Evolutionary conservation across 2,888 invertebrate species (phyloP).

Genomic region (Peribatodes rhomboidaria): DNA sequence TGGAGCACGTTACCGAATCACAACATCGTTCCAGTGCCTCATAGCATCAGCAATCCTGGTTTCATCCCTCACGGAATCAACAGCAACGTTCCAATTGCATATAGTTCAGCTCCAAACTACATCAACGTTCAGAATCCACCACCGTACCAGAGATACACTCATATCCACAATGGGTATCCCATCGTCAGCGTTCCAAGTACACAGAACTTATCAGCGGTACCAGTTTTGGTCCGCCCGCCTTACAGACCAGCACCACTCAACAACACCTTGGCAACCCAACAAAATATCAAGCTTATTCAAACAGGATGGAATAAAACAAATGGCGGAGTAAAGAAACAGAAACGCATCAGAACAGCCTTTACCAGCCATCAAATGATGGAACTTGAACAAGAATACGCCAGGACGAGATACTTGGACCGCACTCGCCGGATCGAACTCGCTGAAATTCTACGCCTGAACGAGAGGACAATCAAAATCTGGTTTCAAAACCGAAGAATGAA

Average conservation of each 20-base stretch:
- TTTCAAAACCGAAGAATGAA: conserved; percentile 94
- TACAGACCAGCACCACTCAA: conserved; percentile 20
- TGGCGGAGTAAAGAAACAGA: conserved; percentile 71
- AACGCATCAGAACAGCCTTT: conserved; percentile 92
- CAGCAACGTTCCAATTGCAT: conserved; percentile 1
- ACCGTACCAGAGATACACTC: conserved; percentile 21
- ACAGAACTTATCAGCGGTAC: conserved; percentile 31
- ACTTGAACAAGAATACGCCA: conserved; percentile 91
- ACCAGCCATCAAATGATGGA: conserved; percentile 91
- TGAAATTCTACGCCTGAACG: conserved; percentile 57
- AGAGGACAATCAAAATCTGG: conserved; percentile 91
- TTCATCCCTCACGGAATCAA: conserved; percentile 13
- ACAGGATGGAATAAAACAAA: conserved; percentile 51
- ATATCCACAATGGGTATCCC: conserved; percentile 37
- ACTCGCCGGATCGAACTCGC: conserved; percentile 89
- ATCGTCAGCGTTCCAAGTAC: conserved; percentile 38
- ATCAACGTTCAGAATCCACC: conserved; percentile 36
- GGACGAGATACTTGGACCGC: conserved; percentile 90
- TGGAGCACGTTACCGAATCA: conserved; percentile 50
- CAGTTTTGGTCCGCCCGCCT: conserved; percentile 36
- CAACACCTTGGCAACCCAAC: conserved; percentile 39
- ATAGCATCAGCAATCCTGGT: conserved; percentile 5
- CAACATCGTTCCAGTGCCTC: conserved; percentile 6
- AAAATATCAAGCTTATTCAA: conserved; percentile 46
- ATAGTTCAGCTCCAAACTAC: conserved; percentile 41